Conservation (phyloP, 2,888 invertebrate species). For the Drosophila setosimentum region DNA sequence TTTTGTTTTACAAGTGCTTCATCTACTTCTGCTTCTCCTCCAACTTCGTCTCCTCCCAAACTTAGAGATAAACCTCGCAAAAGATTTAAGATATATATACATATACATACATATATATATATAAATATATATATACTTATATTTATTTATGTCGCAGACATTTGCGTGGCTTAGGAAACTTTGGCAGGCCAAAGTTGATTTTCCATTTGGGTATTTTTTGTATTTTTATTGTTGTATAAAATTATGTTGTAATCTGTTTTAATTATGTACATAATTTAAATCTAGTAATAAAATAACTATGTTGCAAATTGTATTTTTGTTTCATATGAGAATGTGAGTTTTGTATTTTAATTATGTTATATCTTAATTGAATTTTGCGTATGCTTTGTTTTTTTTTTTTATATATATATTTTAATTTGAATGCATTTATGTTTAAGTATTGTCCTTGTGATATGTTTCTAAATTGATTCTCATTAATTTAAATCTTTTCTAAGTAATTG, state of each 20-base stretch:
- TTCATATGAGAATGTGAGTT: conserved; percentile 57
- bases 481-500: conserved; percentile 81
- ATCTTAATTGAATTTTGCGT: conserved; percentile 52
- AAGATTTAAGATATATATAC: conserved; percentile 2
- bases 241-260: conserved; percentile 61
- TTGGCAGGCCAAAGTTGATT: conserved; percentile 59
- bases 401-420: conserved; percentile 63
- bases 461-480: conserved; percentile 78
- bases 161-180: conserved; percentile 43
- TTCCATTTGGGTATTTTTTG: conserved; percentile 32
- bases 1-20: conserved; percentile 79
- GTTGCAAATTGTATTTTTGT: conserved; percentile 62
- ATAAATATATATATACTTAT: background rate
- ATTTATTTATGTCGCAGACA: conserved; percentile 26
- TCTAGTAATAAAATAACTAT: conserved; percentile 77
- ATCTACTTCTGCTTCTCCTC: conserved; percentile 37
- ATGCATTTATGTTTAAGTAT: conserved; percentile 84
- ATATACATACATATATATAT: background rate
- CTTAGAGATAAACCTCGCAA: conserved; percentile 32
- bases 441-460: conserved; percentile 85
- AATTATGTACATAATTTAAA: conserved; percentile 63
- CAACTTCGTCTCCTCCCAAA: conserved; percentile 16
- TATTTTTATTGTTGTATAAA: conserved; percentile 60
- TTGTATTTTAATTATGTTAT: conserved; percentile 16
- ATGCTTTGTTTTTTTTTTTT: conserved; percentile 36